phyloP scores from a whole-genome alignment of 1,140 invertebrate genomes.

The Agrilus planipennis region DNA sequence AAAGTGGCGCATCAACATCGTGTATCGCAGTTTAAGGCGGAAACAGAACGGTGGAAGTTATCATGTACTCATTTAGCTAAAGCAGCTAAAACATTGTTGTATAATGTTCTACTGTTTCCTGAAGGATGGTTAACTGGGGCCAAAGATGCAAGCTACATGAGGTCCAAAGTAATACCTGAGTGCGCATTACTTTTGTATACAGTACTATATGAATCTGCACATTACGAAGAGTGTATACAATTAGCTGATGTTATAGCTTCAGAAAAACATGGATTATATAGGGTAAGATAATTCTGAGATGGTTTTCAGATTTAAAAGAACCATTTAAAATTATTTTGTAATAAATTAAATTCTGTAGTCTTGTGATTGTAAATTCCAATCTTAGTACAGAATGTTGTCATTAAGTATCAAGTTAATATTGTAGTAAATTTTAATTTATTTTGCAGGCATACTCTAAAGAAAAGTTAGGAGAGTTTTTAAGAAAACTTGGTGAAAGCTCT shows the following conservation, averaged over 20 bases:
- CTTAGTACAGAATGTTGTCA: no score
- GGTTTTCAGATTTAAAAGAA: no score
- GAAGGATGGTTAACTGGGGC: slow-evolving; percentile 81
- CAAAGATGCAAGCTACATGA: slow-evolving; percentile 42
- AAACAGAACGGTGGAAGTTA: slow-evolving; percentile 63
- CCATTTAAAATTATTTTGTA: no score
- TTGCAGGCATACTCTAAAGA: slow-evolving; percentile 58
- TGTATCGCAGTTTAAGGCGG: slow-evolving; percentile 60
- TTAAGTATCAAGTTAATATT: no score
- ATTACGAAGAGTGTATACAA: slow-evolving; percentile 66
- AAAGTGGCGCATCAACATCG: slow-evolving; percentile 78
- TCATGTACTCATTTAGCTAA: slow-evolving; percentile 36
- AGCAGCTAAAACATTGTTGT: slow-evolving; percentile 60
- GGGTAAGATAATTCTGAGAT: slow-evolving; percentile 33
- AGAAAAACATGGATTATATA: slow-evolving; percentile 67
- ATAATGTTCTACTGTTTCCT: slow-evolving; percentile 81
- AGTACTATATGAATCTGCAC: slow-evolving; percentile 61
- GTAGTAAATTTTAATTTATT: slow-evolving; percentile 15
- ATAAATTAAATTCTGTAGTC: no score
- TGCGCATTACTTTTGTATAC: slow-evolving; percentile 66
- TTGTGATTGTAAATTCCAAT: no score
- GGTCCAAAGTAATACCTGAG: slow-evolving; percentile 74
- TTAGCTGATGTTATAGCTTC: slow-evolving; percentile 67
- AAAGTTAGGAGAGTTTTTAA: slow-evolving; percentile 60
- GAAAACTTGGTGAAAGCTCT: slow-evolving; percentile 69